These are phyloP conservation scores for Triplophysa rosa DNA, from an alignment of 2,113 vertebrate species.

Conservation along the genomic window DNA sequence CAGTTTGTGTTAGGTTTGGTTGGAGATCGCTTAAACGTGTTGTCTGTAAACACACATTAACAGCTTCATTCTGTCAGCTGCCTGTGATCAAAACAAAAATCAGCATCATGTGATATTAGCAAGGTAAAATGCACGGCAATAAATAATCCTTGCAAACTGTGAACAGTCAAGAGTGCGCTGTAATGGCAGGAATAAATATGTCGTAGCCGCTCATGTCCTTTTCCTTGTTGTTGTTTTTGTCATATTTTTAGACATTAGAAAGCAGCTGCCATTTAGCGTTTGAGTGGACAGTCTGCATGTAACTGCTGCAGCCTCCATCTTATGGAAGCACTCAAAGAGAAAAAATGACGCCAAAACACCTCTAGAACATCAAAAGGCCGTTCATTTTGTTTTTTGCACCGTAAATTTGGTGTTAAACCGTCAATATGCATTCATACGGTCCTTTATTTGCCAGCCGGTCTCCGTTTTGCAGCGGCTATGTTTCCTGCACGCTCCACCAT, in stretches of 20 bases:
- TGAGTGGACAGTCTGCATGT: neutral
- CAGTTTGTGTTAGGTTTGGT: neutral
- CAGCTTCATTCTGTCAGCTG: neutral
- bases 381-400: constrained; percentile 1
- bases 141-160: neutral
- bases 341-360: neutral
- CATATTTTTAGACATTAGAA: constrained; percentile 33
- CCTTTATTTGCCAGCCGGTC: constrained; percentile 39
- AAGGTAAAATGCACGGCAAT: neutral
- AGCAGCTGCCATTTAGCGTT: constrained; percentile 27
- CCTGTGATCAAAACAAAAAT: constrained; percentile 8
- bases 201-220: neutral
- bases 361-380: constrained; percentile 14
- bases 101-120: neutral
- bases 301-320: constrained; percentile 53
- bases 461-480: constrained; percentile 30
- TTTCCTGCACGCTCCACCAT: constrained; percentile 75
- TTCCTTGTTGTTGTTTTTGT: neutral
- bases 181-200: neutral
- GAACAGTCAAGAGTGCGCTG: neutral
- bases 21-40: neutral
- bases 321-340: constrained; percentile 10
- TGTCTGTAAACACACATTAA: neutral
- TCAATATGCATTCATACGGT: neutral
- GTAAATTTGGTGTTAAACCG: constrained; percentile 4